Percentiles rank a stretch among this genome's conserved stretches.
Conservation (phyloP, 2,888 invertebrate genomes). For the Anodontia alba region DNA sequence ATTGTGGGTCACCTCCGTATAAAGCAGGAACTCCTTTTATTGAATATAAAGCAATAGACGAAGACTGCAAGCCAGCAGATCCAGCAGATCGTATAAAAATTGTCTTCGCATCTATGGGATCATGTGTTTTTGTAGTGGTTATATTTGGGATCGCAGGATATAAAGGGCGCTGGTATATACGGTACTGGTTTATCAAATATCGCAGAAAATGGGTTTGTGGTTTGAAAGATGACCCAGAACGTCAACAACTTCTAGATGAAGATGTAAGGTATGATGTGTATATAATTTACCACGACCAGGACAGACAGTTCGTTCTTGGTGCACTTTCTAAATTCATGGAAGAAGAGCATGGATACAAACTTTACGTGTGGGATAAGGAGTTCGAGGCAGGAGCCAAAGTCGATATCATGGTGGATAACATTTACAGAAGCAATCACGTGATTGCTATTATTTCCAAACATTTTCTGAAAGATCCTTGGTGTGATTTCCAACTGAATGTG, state of each 20-base stretch:
- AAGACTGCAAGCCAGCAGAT: slow-evolving; percentile 4
- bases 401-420: slow-evolving; percentile 40
- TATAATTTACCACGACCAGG: slow-evolving; percentile 31
- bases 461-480: slow-evolving; percentile 53
- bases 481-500: slow-evolving; percentile 55
- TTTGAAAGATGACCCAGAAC: slow-evolving; percentile 4
- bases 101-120: slow-evolving; percentile 1
- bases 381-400: slow-evolving; percentile 5
- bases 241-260: slow-evolving; percentile 6
- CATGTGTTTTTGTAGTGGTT: background rate
- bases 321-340: slow-evolving; percentile 30
- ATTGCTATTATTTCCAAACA: slow-evolving; percentile 51
- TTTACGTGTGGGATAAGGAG: slow-evolving; percentile 32
- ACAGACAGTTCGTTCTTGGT: slow-evolving; percentile 21
- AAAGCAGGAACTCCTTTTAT: background rate
- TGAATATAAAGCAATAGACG: background rate
- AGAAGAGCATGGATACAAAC: slow-evolving; percentile 23
- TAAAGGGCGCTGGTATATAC: background rate
- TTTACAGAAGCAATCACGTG: slow-evolving; percentile 47
- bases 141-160: background rate
- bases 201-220: background rate
- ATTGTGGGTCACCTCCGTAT: slow-evolving; percentile 20
- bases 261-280: slow-evolving; percentile 28
- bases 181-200: slow-evolving; percentile 32
- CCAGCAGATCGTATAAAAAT: background rate